Evolutionary conservation across 1,140 invertebrate genomes (phyloP), one percentile per base, ranked within the genome.

Genomic region (Zaprionus davidi): DNA sequence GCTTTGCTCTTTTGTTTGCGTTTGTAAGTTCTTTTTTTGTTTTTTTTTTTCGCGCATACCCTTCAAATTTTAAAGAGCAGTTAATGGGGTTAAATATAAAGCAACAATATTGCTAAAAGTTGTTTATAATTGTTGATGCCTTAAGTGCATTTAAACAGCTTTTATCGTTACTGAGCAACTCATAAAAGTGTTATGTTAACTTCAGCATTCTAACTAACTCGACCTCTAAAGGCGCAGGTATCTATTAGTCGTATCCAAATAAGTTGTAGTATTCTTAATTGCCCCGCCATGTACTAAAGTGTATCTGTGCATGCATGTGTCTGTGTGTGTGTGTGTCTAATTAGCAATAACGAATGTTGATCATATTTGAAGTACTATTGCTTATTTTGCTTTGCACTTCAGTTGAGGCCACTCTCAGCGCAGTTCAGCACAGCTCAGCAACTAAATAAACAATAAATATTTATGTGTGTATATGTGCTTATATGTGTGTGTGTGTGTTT

Each of bases 321-420:
- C 38, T 67, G 53, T 64, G 9, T 68, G 64, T 72, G 71, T 66
- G 66, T 56, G 55, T 68, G 58, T 64, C 56, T 63, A 83, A 83
- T 83, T 88, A 83, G 73, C 80, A 82, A 69, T 49, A 70, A 41
- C 56, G 53, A 55, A 71, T 64, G 53, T 34, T 57, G 46, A 28
- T 26, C 57, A 57, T 34, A 74, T 62, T 67, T 67, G 17, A 60
- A 34, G 34, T 51, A 51, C 41, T 46, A 71, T 65, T 51, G 53
- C 17, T 77, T 64, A 20, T 38, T 71, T 73, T 73, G 34, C 7
- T 49, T 62, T 20, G 38, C 20, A 46, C 38, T 49, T 17, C 24
- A 49, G 49, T 56, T n/a, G 17, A 55, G 15, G 57, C 31, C n/a
- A 51, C 36, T 31, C n/a, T 57, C 15, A 20, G 22, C 36, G 55